Conservation (phyloP, 2,797 vertebrate species). For the Sardinella longiceps region DNA sequence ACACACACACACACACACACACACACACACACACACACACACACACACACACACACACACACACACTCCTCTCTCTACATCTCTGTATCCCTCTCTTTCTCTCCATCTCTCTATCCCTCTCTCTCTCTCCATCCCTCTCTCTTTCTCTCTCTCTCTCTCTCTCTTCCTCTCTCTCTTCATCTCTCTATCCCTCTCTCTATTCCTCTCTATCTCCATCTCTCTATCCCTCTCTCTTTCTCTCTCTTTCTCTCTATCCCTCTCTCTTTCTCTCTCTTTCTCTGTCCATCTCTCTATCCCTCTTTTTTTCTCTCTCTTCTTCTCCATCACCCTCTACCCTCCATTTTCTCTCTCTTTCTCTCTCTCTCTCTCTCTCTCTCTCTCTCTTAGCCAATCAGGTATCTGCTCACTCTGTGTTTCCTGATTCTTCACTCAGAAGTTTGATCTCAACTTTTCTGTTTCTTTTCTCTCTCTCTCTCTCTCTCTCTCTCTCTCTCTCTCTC, state of each 20-base stretch:
- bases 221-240: constrained; percentile 34
- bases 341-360: constrained; percentile 49
- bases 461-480: constrained; percentile 60
- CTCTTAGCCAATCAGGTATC: no score
- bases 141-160: not conserved
- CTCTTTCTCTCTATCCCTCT: constrained; percentile 19
- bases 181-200: not conserved
- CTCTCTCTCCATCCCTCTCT: constrained; percentile 60
- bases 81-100: not conserved
- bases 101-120: not conserved
- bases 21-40: not conserved
- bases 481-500: not conserved
- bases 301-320: constrained; percentile 26
- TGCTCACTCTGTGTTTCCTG: not conserved
- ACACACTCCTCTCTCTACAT: not conserved
- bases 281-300: constrained; percentile 31
- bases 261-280: constrained; percentile 47
- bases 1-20: not conserved
- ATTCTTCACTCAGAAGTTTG: constrained; percentile 31
- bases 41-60: not conserved
- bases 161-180: not conserved
- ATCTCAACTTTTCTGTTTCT: constrained; percentile 49
- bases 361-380: constrained; percentile 35
- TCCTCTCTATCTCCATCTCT: constrained; percentile 7
- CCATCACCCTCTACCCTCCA: not conserved